Evolutionary conservation across 2,113 vertebrate species (phyloP).

Genomic region (Eurypyga helias): DNA sequence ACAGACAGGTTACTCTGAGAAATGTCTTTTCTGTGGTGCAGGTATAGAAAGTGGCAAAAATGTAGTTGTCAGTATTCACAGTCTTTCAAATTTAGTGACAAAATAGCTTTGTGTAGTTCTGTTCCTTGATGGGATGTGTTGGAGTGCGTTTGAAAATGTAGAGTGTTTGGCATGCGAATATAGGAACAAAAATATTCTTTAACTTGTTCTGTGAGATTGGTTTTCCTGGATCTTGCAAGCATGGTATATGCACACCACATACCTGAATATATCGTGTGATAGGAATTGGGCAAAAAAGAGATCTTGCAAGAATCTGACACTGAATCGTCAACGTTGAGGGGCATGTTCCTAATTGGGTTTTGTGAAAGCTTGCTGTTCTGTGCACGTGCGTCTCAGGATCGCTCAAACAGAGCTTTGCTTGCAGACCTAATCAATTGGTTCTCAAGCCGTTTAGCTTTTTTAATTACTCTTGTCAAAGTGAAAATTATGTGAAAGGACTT

Average conservation of each 20-base stretch:
- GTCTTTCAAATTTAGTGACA: not conserved
- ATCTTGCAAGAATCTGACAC: not conserved
- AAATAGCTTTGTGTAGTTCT: not conserved
- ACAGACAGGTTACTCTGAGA: not conserved
- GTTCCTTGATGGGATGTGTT: not conserved
- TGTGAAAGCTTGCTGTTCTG: not conserved
- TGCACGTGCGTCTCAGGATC: not conserved
- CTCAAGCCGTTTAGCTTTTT: constrained; percentile 40
- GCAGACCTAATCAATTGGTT: constrained; percentile 66
- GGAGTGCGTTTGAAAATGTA: not conserved
- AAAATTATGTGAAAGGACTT: constrained; percentile 64
- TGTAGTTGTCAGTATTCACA: not conserved
- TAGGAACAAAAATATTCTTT: not conserved
- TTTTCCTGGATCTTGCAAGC: not conserved
- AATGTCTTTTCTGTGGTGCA: not conserved
- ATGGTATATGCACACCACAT: not conserved
- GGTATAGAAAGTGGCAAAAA: not conserved
- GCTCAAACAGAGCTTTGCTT: constrained; percentile 29
- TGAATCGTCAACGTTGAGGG: not conserved
- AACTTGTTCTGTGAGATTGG: not conserved
- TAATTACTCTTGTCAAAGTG: constrained; percentile 70
- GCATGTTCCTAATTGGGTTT: not conserved
- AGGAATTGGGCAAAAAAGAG: not conserved
- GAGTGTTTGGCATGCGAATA: not conserved
- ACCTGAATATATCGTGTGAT: too few relatives aligned